A percentile compares a stretch with the other conserved stretches of the same genome.
These are phyloP conservation scores for Rattus norvegicus DNA, from an alignment of 2,113 vertebrate species.

Conservation along the genomic window GRCr8 NC_086027.1:33245501-33246000, in stretches of 20 bases:
- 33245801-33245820: background rate
- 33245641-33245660: conserved; percentile 26
- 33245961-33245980: conserved; percentile 7
- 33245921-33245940: conserved; percentile 40
- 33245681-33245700: background rate
- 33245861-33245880: background rate
- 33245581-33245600: background rate
- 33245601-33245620: background rate
- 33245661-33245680: background rate
- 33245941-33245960: background rate
- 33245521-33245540: conserved; percentile 30
- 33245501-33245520: conserved; percentile 22
- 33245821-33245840: background rate
- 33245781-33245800: background rate
- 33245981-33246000: background rate
- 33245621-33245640: background rate
- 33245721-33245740: background rate
- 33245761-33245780: background rate
- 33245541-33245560: conserved; percentile 33
- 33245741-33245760: conserved; percentile 5
- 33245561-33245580: conserved; percentile 23
- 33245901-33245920: background rate
- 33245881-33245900: conserved; percentile 5
- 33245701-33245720: background rate
- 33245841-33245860: background rate